phyloP scores from a whole-genome alignment of 2,888 invertebrate genomes.

The Lagria hirta region DNA sequence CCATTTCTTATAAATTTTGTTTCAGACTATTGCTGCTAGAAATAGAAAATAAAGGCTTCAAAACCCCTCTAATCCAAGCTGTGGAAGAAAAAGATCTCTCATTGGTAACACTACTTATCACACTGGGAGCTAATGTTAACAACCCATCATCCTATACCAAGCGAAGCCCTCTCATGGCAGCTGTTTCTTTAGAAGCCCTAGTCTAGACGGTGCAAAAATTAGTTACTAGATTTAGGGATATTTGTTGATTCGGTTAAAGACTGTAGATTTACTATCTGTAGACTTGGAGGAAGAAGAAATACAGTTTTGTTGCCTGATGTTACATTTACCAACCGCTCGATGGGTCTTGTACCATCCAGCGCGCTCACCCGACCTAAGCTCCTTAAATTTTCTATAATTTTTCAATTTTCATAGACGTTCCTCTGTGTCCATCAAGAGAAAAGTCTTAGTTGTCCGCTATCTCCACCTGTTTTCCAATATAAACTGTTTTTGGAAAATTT shows the following conservation, averaged over 20 bases:
- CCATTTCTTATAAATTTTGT: neutral
- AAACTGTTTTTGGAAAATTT: constrained; percentile 1
- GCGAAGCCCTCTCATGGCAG: constrained; percentile 58
- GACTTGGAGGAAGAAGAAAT: too few species aligned
- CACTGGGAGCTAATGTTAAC: constrained; percentile 57
- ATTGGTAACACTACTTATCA: constrained; percentile 54
- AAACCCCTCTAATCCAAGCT: constrained; percentile 60
- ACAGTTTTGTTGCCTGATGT: too few species aligned
- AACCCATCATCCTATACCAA: constrained; percentile 48
- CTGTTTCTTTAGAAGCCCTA: constrained; percentile 49
- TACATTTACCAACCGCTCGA: too few species aligned
- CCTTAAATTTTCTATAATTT: too few species aligned
- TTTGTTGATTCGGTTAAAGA: too few species aligned
- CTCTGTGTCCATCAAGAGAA: too few species aligned
- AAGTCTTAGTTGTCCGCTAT: too few species aligned
- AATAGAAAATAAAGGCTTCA: constrained; percentile 55
- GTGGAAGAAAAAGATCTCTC: constrained; percentile 54
- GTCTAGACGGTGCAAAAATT: constrained; percentile 6
- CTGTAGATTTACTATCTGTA: too few species aligned
- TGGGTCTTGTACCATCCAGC: too few species aligned
- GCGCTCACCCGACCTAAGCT: too few species aligned
- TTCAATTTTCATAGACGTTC: too few species aligned
- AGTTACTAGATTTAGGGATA: constrained; percentile 6
- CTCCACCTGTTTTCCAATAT: too few species aligned
- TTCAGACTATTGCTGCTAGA: constrained; percentile 55